Conservation (phyloP, 2,113 vertebrate species). For the Bucco capensis region DNA sequence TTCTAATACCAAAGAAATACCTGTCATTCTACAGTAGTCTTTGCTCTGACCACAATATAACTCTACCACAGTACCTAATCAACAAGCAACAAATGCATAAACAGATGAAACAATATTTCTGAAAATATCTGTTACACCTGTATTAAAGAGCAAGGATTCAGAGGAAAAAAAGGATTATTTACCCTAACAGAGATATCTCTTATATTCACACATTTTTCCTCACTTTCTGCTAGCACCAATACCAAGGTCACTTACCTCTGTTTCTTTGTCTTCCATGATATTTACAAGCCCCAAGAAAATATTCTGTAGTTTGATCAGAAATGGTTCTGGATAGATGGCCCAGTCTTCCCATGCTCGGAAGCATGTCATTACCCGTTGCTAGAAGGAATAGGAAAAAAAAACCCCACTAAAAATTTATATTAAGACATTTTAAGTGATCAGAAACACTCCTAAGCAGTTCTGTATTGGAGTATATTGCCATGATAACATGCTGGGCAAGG, state of each 20-base stretch:
- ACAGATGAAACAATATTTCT: not conserved
- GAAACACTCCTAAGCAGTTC: not conserved
- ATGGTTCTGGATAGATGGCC: constrained; percentile 98
- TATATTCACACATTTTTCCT: not conserved
- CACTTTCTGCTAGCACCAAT: not conserved
- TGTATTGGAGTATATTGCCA: not conserved
- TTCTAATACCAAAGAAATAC: not conserved
- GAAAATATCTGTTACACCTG: not conserved
- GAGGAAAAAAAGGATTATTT: not conserved
- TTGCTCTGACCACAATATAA: not conserved
- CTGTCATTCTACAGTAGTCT: not conserved
- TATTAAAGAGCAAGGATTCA: not conserved
- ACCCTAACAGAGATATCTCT: not conserved
- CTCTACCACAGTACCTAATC: not conserved
- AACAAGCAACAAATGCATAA: not conserved
- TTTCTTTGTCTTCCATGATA: constrained; percentile 88
- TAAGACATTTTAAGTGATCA: not conserved
- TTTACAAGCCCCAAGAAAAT: constrained; percentile 98
- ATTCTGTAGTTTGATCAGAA: constrained; percentile 98
- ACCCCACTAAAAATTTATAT: not conserved
- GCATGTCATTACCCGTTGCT: constrained; percentile 99
- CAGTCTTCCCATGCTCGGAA: constrained; percentile 99
- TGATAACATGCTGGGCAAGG: not conserved
- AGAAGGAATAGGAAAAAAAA: constrained; percentile 53
- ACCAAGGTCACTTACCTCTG: constrained; percentile 62